Percentiles rank a stretch among this genome's conserved stretches.
Evolutionary conservation across 2,888 invertebrate genomes (phyloP).

Genomic region (Eristalinus sepulchralis): DNA sequence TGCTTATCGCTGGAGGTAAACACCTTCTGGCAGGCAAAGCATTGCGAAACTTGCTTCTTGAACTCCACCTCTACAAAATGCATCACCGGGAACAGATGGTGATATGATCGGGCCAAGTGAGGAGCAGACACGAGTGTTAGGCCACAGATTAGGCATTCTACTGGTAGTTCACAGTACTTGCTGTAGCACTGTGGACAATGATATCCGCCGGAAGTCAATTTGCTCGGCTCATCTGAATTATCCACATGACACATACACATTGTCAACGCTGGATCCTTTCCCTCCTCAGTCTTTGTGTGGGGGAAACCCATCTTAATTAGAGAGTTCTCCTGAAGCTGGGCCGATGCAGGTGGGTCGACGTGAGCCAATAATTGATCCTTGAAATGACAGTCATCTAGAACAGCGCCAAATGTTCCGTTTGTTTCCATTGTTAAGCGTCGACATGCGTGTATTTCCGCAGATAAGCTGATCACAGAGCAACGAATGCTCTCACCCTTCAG

Average conservation of each 20-base stretch:
- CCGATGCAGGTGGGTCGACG: slow-evolving; percentile 88
- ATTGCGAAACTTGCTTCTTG: slow-evolving; percentile 83
- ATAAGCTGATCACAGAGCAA: slow-evolving; percentile 96
- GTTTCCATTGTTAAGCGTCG: slow-evolving; percentile 92
- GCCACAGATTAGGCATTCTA: slow-evolving; percentile 97
- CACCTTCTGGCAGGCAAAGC: slow-evolving; percentile 89
- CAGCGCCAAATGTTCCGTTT: slow-evolving; percentile 92
- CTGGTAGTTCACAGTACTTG: slow-evolving; percentile 98
- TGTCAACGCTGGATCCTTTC: slow-evolving; percentile 87
- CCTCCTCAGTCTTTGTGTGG: slow-evolving; percentile 86
- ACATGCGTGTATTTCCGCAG: slow-evolving; percentile 97
- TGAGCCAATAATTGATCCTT: slow-evolving; percentile 85
- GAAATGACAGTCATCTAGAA: slow-evolving; percentile 91
- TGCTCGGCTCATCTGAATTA: slow-evolving; percentile 85
- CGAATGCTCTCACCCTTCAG: slow-evolving; percentile 91
- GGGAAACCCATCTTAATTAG: slow-evolving; percentile 99
- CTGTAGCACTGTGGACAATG: slow-evolving; percentile 97
- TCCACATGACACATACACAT: slow-evolving; percentile 97
- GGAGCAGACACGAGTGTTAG: slow-evolving; percentile 98
- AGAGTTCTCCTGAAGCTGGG: slow-evolving; percentile 87
- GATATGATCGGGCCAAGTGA: slow-evolving; percentile 98
- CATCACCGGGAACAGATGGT: slow-evolving; percentile 97
- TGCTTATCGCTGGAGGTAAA: slow-evolving; percentile 86
- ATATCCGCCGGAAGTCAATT: slow-evolving; percentile 89
- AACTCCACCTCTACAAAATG: slow-evolving; percentile 89